A percentile compares a stretch with the other conserved stretches of the same genome.
Conservation (phyloP, 1,140 invertebrate species). For the Bombus waltoni region DNA sequence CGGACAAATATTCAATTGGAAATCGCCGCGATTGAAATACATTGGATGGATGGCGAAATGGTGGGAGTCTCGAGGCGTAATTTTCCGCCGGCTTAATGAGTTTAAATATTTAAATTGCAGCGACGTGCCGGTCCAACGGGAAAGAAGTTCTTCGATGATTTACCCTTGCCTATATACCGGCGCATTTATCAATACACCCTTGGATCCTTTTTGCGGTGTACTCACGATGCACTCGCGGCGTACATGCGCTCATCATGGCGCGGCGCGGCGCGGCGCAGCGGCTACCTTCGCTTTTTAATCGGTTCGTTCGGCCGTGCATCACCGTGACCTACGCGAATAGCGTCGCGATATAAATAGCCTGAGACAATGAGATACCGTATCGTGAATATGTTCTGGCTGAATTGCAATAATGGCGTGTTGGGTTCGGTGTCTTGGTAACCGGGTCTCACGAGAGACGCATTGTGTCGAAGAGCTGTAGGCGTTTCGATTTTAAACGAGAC, state of each 20-base stretch:
- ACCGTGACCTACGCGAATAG: constrained; percentile 14
- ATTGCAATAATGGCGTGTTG: constrained; percentile 5
- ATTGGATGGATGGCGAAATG: neutral
- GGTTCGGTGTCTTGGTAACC: neutral
- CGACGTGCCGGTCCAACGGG: neutral
- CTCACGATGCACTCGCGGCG: neutral
- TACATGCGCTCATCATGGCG: too few relatives aligned
- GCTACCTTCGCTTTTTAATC: constrained; percentile 53
- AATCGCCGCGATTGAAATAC: constrained; percentile 22
- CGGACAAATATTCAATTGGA: constrained; percentile 30
- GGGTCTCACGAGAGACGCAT: neutral
- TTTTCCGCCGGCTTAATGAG: constrained; percentile 38
- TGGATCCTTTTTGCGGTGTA: constrained; percentile 16
- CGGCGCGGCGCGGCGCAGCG: neutral
- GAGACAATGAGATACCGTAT: constrained; percentile 39
- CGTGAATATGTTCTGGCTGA: constrained; percentile 12
- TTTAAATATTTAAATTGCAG: constrained; percentile 50
- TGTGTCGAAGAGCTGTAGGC: neutral
- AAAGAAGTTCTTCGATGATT: constrained; percentile 33
- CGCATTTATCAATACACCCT: constrained; percentile 36
- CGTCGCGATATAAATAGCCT: constrained; percentile 37
- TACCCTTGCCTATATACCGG: constrained; percentile 35
- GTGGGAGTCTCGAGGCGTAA: constrained; percentile 8
- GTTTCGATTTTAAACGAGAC: neutral
- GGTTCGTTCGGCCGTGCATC: constrained; percentile 30